These are phyloP conservation scores for Triops longicaudatus DNA, from an alignment of 1,140 invertebrate species.

Conservation along the genomic window DNA sequence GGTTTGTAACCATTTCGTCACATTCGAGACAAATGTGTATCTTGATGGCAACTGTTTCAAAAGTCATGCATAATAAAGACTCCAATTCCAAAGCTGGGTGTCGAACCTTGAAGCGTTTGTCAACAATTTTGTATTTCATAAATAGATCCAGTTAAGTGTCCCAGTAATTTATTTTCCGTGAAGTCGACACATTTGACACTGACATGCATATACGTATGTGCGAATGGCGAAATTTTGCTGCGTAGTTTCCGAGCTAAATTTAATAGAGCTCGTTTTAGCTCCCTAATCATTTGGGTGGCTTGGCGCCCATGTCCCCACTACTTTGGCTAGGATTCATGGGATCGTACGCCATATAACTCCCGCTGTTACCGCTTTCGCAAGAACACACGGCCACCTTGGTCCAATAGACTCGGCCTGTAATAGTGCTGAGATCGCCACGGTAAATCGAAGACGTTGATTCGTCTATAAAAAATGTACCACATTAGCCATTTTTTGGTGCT, in stretches of 20 bases:
- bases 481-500: no score
- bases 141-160: background rate
- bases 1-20: no score
- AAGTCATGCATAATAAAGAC: no score
- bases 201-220: background rate
- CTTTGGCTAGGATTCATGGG: background rate
- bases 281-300: background rate
- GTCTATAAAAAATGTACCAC: background rate
- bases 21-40: no score
- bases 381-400: slow-evolving; percentile 20
- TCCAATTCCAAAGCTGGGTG: no score
- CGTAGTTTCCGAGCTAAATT: background rate
- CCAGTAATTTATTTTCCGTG: background rate
- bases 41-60: no score
- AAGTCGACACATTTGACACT: background rate
- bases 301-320: background rate
- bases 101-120: no score
- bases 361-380: background rate
- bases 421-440: slow-evolving; percentile 17
- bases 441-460: background rate
- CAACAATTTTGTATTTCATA: no score
- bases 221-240: background rate
- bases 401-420: slow-evolving; percentile 18
- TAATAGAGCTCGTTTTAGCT: background rate
- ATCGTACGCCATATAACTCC: background rate